A percentile compares a stretch with the other conserved stretches of the same genome.
phyloP scores from a whole-genome alignment of 2,888 invertebrate species.

The Uropetala carovei region DNA sequence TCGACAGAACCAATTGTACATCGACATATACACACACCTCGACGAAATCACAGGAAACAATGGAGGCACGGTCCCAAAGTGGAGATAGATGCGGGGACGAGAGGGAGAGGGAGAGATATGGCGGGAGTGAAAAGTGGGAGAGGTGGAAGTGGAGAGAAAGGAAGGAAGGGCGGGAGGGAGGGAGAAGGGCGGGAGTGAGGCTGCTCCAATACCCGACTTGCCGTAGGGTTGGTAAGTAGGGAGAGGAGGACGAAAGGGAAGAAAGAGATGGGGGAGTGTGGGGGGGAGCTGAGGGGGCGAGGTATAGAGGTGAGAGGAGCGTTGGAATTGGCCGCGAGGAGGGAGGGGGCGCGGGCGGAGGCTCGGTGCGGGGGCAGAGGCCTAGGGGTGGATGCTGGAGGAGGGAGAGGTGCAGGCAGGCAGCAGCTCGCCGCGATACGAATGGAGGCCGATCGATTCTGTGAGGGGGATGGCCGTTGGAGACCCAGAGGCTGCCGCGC shows the following conservation, averaged over 20 bases:
- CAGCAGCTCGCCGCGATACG: constrained; percentile 13
- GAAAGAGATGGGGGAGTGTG: not conserved
- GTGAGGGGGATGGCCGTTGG: constrained; percentile 11
- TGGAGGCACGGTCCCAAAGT: not conserved
- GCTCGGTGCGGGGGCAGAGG: not conserved
- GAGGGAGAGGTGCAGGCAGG: not conserved
- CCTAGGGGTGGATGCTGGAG: not conserved
- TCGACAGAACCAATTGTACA: not conserved
- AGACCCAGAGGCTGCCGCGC: constrained; percentile 12
- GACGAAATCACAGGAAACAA: constrained; percentile 11
- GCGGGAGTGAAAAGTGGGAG: too few relatives aligned
- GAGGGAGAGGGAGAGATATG: not conserved
- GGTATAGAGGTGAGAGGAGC: constrained; percentile 24
- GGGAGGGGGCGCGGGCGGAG: not conserved
- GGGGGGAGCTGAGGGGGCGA: not conserved
- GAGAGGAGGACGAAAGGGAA: not conserved
- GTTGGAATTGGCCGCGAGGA: not conserved
- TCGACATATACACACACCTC: not conserved
- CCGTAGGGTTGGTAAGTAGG: not conserved
- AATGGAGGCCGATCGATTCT: constrained; percentile 16
- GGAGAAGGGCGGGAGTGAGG: not conserved
- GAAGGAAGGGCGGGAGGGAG: not conserved
- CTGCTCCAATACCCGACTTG: constrained; percentile 24
- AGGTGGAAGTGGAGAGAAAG: not conserved
- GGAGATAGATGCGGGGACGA: not conserved